These are phyloP conservation scores for Hypomecis punctinalis DNA, from an alignment of 2,888 invertebrate genomes.

Conservation along the genomic window DNA sequence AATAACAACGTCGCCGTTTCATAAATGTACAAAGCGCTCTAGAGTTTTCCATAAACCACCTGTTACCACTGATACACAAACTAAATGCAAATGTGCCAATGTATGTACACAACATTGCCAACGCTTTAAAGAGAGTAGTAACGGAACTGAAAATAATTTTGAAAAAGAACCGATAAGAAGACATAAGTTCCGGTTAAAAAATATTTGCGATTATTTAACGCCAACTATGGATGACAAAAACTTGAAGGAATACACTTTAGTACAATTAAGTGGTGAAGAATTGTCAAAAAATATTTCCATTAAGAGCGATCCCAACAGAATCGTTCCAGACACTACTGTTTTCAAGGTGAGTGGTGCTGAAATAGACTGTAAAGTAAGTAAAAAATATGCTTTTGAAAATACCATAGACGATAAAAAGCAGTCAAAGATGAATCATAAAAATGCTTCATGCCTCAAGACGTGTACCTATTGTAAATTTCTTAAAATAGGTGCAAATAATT, in stretches of 20 bases:
- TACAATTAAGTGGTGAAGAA: slow-evolving; percentile 2
- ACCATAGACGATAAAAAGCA: not conserved
- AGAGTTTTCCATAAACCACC: no score
- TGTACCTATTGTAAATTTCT: slow-evolving; percentile 1
- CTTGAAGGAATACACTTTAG: slow-evolving; percentile 1
- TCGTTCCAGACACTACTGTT: not conserved
- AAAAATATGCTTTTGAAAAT: not conserved
- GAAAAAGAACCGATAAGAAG: not conserved
- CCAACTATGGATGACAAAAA: not conserved
- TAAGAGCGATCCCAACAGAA: not conserved
- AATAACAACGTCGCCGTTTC: slow-evolving; percentile 9
- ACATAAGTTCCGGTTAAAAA: no score
- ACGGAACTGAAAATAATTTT: not conserved
- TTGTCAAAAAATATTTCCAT: not conserved
- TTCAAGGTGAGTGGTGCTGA: not conserved
- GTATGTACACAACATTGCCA: not conserved
- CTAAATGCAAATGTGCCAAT: not conserved
- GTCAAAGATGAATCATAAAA: not conserved
- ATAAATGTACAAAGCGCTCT: not conserved
- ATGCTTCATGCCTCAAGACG: not conserved
- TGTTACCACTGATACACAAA: not conserved
- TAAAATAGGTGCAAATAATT: not conserved
- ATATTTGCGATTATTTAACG: not conserved
- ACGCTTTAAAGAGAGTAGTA: not conserved
- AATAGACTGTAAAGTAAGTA: not conserved